Percentiles rank a stretch among this genome's conserved stretches.
Conservation (phyloP, 2,113 vertebrate genomes). For the Atlantisia rogersi region DNA sequence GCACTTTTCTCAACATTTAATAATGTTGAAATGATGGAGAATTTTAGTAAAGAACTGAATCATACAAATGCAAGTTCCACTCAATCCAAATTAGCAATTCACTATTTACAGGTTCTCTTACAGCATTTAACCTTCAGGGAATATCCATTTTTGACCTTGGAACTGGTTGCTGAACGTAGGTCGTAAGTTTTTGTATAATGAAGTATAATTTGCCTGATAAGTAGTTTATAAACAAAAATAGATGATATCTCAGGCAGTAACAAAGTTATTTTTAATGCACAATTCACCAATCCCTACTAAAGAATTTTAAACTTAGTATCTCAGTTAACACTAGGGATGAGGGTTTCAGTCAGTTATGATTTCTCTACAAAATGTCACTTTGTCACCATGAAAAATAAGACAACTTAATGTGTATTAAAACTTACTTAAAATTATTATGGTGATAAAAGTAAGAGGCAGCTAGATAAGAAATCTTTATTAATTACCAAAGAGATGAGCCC, state of each 20-base stretch:
- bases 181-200: neutral
- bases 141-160: neutral
- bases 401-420: neutral
- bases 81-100: neutral
- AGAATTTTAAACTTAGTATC: neutral
- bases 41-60: neutral
- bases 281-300: neutral
- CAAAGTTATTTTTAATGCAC: neutral
- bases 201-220: neutral
- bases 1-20: neutral
- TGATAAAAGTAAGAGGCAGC: neutral
- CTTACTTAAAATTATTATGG: neutral
- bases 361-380: neutral
- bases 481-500: neutral
- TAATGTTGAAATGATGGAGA: neutral
- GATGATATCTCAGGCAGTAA: neutral
- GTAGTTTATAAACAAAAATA: neutral
- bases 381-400: neutral
- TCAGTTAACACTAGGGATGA: neutral
- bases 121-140: neutral
- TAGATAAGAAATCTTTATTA: neutral
- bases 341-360: neutral
- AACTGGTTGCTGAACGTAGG: neutral
- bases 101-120: neutral
- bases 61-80: neutral